Percentiles rank a stretch among this genome's conserved stretches.
Evolutionary conservation across 64 coral and sea anemone genomes (phyloP).

Genomic region (Montipora capricornis): DNA sequence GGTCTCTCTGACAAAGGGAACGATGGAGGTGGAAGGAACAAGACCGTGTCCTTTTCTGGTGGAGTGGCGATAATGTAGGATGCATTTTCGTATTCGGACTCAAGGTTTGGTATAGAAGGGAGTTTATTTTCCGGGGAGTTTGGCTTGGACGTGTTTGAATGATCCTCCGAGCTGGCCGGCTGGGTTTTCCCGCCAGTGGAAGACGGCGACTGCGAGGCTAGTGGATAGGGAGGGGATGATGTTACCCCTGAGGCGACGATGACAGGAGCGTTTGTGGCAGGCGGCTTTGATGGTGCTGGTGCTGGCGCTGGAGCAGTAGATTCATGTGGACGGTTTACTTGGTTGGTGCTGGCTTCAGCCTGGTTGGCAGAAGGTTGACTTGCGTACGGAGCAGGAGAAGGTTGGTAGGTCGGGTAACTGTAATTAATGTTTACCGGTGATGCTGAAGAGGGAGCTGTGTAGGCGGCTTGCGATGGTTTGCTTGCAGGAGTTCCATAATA

Average conservation of each 20-base stretch:
- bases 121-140: not conserved
- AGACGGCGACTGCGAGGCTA: not conserved
- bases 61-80: slow-evolving; percentile 45
- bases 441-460: not conserved
- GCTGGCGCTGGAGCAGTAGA: not conserved
- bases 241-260: not conserved
- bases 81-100: slow-evolving; percentile 34
- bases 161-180: too few relatives aligned
- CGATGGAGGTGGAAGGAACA: slow-evolving; percentile 36
- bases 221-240: slow-evolving; percentile 16
- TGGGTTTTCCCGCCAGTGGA: too few relatives aligned
- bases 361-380: not conserved
- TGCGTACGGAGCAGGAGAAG: not conserved
- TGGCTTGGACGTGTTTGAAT: not conserved
- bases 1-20: not conserved
- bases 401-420: not conserved
- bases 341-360: not conserved
- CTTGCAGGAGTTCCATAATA: not conserved
- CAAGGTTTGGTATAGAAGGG: not conserved
- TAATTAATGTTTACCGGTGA: not conserved
- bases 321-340: not conserved
- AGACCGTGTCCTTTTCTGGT: slow-evolving; percentile 32
- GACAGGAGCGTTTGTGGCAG: not conserved
- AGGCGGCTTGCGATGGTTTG: not conserved
- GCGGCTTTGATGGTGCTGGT: not conserved